phyloP scores from a whole-genome alignment of 2,113 vertebrate genomes.

The Xenotilapia longispinis region DNA sequence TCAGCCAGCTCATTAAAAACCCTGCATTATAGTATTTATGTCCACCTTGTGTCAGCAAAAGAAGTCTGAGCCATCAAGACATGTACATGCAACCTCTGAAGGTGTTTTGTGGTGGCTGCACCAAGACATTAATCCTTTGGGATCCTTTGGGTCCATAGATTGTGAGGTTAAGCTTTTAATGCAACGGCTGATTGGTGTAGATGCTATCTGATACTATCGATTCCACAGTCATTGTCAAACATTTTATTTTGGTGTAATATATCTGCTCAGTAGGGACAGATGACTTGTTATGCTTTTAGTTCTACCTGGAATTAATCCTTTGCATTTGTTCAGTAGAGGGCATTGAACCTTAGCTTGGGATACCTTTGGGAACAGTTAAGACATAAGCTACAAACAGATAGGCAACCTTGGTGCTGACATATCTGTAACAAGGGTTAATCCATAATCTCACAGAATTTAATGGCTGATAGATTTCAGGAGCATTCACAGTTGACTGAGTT shows the following conservation, averaged over 20 bases:
- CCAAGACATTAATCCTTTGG: neutral
- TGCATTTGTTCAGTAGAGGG: neutral
- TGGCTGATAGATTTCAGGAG: neutral
- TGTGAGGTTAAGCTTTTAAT: neutral
- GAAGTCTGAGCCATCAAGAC: neutral
- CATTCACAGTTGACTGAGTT: neutral
- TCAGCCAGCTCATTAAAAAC: neutral
- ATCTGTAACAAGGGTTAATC: slow-evolving; percentile 31
- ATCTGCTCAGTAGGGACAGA: neutral
- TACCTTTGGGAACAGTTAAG: neutral
- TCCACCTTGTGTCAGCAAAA: neutral
- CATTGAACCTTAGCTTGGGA: neutral
- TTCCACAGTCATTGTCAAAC: neutral
- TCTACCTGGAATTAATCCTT: neutral
- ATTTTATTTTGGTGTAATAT: neutral
- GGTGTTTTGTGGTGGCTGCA: neutral
- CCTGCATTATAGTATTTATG: neutral
- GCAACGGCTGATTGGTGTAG: neutral
- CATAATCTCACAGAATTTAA: neutral
- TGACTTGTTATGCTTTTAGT: neutral
- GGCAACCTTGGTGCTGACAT: neutral
- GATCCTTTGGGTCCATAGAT: neutral
- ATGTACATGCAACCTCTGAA: neutral
- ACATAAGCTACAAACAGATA: neutral
- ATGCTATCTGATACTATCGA: neutral